Percentiles rank a stretch among this genome's conserved stretches.
Evolutionary conservation across 2,888 invertebrate genomes (phyloP).

Genomic region (Smittia sp.): DNA sequence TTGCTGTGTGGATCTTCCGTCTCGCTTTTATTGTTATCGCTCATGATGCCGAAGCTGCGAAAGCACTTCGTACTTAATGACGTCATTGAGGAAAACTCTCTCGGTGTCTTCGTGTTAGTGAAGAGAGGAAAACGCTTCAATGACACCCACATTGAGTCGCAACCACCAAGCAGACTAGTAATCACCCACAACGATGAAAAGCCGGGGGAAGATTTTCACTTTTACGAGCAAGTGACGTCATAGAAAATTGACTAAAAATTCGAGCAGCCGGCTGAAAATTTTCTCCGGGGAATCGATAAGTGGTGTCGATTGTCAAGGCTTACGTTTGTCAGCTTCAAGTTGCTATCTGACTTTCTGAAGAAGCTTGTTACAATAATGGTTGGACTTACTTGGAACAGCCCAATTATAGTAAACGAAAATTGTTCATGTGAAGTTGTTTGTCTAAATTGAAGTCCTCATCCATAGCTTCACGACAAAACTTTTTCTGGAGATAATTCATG

Average conservation of each 20-base stretch:
- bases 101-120: conserved; percentile 17
- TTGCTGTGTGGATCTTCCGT: no score
- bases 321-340: no score
- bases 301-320: not conserved
- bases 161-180: conserved; percentile 4
- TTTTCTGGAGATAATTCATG: no score
- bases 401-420: no score
- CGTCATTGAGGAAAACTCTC: not conserved
- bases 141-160: conserved; percentile 4
- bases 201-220: conserved; percentile 7
- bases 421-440: no score
- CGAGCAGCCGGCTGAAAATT: not conserved
- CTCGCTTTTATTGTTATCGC: not conserved
- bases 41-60: not conserved
- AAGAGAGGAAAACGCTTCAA: not conserved
- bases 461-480: no score
- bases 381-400: no score
- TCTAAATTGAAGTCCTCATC: no score
- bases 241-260: conserved; percentile 27
- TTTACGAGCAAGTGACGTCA: conserved; percentile 31
- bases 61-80: conserved; percentile 12
- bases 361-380: no score
- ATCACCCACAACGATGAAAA: conserved; percentile 11
- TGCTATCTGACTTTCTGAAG: no score
- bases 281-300: not conserved